Conservation (phyloP, 1,140 invertebrate genomes). For the Atta colombica region DNA sequence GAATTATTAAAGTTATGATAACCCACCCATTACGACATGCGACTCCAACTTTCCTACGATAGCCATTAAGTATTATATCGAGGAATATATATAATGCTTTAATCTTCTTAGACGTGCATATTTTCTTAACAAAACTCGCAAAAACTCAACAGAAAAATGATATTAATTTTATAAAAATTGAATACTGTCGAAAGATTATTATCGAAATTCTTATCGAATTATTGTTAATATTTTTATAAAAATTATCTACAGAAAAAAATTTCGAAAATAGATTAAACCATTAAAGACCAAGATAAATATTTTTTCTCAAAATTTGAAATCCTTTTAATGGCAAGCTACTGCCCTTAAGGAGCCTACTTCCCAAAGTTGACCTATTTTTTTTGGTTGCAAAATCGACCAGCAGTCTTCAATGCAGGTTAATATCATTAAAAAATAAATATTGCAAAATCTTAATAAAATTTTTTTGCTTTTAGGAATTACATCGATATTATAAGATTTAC, state of each 20-base stretch:
- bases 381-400: no score
- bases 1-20: conserved; percentile 46
- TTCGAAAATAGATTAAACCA: not conserved
- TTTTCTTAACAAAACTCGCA: not conserved
- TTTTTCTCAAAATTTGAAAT: no score
- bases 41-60: not conserved
- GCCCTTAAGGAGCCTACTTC: no score
- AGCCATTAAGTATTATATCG: not conserved
- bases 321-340: no score
- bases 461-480: not conserved
- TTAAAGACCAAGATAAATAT: no score
- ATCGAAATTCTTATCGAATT: not conserved
- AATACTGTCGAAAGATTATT: not conserved
- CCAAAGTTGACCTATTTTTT: no score
- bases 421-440: not conserved
- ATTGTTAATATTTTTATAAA: not conserved
- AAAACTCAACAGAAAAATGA: not conserved
- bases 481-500: not conserved
- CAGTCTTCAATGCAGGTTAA: not conserved
- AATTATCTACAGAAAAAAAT: not conserved
- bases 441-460: not conserved
- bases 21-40: not conserved
- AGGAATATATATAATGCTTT: not conserved
- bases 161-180: not conserved
- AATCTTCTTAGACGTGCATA: not conserved